phyloP scores from a whole-genome alignment of 2,113 vertebrate species.

The Agelaius tricolor region DNA sequence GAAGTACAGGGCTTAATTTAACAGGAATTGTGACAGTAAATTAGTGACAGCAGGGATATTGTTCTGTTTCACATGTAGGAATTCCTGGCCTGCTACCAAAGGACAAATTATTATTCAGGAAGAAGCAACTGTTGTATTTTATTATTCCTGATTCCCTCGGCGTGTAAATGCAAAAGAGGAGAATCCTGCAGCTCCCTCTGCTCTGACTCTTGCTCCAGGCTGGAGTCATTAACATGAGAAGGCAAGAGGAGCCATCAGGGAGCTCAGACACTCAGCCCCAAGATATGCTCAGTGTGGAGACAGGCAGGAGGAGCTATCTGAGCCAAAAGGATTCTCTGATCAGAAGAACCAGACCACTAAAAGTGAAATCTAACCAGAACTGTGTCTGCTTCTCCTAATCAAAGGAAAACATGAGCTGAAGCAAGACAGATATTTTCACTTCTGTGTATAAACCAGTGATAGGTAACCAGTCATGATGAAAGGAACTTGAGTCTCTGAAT shows the following conservation, averaged over 20 bases:
- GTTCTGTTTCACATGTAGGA: background rate
- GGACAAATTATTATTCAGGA: background rate
- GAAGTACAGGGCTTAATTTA: background rate
- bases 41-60: background rate
- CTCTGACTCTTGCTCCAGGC: background rate
- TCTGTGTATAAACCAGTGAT: background rate
- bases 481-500: background rate
- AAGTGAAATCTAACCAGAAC: background rate
- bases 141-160: background rate
- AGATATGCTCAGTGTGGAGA: background rate
- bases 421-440: background rate
- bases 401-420: background rate
- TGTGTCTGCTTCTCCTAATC: background rate
- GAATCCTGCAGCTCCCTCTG: background rate
- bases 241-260: background rate
- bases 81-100: background rate
- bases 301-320: background rate
- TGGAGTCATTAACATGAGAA: background rate
- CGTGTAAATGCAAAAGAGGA: background rate
- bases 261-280: background rate
- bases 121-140: background rate
- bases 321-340: background rate
- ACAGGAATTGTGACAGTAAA: background rate
- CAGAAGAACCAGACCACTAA: background rate
- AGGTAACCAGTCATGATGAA: background rate